phyloP scores from a whole-genome alignment of 2,888 invertebrate genomes.

The Cylindroiulus punctatus region DNA sequence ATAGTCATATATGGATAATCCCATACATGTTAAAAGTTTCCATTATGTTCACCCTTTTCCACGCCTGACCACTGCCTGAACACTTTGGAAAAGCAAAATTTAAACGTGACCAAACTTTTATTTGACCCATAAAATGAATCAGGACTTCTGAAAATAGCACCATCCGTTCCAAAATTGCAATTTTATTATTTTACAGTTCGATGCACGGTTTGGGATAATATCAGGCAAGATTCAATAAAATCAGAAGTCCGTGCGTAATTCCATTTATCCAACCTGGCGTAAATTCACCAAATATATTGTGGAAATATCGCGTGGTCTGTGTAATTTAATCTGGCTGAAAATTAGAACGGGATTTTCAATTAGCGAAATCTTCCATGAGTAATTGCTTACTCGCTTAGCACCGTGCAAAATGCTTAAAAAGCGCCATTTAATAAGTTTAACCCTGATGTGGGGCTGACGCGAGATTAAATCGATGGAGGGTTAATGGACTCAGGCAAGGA shows the following conservation, averaged over 20 bases:
- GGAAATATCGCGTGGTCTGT: not conserved
- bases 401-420: not conserved
- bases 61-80: no score
- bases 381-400: constrained; percentile 30
- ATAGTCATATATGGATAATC: no score
- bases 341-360: not conserved
- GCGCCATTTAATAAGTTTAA: not conserved
- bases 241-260: not conserved
- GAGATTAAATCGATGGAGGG: constrained; percentile 12
- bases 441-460: not conserved
- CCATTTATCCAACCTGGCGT: not conserved
- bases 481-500: constrained; percentile 11
- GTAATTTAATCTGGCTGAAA: constrained; percentile 25
- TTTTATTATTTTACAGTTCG: not conserved
- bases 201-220: not conserved
- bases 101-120: no score
- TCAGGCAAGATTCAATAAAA: not conserved
- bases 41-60: no score
- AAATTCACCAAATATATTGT: not conserved
- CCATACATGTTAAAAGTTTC: no score
- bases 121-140: no score
- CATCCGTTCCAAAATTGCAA: not conserved
- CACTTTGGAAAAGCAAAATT: no score
- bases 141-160: not conserved
- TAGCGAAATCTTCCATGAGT: constrained; percentile 19